phyloP scores from a whole-genome alignment of 2,888 invertebrate genomes.

The Phalera bucephala region DNA sequence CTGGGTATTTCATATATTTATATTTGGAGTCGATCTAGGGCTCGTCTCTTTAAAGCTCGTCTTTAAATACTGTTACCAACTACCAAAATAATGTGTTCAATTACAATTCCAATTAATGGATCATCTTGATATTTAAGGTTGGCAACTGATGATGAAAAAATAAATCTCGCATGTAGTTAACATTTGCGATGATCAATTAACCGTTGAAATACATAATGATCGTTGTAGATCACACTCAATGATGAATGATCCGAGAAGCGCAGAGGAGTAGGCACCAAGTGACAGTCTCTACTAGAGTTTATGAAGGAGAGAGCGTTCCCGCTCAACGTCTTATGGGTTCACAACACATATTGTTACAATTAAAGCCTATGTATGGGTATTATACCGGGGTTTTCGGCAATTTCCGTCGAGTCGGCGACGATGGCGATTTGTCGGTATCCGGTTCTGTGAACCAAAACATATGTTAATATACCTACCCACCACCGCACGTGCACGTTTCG shows the following conservation, averaged over 20 bases:
- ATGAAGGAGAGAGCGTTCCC: slow-evolving; percentile 58
- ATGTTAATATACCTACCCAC: slow-evolving; percentile 51
- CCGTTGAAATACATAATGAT: slow-evolving; percentile 45
- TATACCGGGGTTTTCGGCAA: slow-evolving; percentile 98
- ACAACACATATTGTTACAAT: slow-evolving; percentile 83
- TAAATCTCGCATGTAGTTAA: slow-evolving; percentile 2
- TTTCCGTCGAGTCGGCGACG: slow-evolving; percentile 96
- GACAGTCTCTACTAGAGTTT: slow-evolving; percentile 77
- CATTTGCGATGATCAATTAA: slow-evolving; percentile 53
- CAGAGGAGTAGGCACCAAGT: slow-evolving; percentile 79
- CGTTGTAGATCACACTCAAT: slow-evolving; percentile 46
- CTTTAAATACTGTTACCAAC: slow-evolving; percentile 32
- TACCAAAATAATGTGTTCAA: slow-evolving; percentile 29
- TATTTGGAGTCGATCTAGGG: slow-evolving; percentile 21
- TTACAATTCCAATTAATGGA: slow-evolving; percentile 44
- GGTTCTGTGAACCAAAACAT: slow-evolving; percentile 86
- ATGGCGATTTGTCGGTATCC: slow-evolving; percentile 93
- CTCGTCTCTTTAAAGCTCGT: slow-evolving; percentile 35
- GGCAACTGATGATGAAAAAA: slow-evolving; percentile 3
- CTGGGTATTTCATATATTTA: slow-evolving; percentile 8
- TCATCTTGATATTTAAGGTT: slow-evolving; percentile 32
- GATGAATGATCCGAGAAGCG: slow-evolving; percentile 65
- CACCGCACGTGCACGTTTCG: slow-evolving; percentile 18
- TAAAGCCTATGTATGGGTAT: slow-evolving; percentile 84
- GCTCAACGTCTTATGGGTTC: slow-evolving; percentile 77